These are phyloP conservation scores for Drosophila cyrtoloma DNA, from an alignment of 2,888 invertebrate species.

Conservation along the genomic window DNA sequence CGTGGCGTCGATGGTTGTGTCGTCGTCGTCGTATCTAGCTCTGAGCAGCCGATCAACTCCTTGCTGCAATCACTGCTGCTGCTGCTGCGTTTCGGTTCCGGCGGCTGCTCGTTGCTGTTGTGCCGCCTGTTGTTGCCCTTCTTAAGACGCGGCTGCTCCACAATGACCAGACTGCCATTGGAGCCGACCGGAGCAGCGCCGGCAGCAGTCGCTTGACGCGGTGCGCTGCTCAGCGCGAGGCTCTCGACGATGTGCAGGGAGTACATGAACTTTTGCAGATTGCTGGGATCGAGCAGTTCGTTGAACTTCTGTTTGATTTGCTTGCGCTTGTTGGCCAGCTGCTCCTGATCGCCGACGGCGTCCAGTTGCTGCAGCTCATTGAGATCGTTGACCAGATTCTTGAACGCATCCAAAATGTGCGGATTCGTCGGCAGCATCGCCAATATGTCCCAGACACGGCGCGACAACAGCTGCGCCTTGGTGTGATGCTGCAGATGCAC, in stretches of 20 bases:
- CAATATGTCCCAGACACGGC: slow-evolving; percentile 97
- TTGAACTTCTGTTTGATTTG: slow-evolving; percentile 86
- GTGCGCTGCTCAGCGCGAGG: slow-evolving; percentile 85
- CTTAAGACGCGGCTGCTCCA: slow-evolving; percentile 66
- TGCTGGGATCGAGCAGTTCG: slow-evolving; percentile 93
- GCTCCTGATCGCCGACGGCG: slow-evolving; percentile 64
- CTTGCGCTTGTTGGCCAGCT: slow-evolving; percentile 81
- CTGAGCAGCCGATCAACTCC: slow-evolving; percentile 41
- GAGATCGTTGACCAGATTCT: slow-evolving; percentile 87
- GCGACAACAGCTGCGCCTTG: slow-evolving; percentile 94
- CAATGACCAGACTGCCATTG: slow-evolving; percentile 65
- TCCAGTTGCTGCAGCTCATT: slow-evolving; percentile 74
- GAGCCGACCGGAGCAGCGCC: slow-evolving; percentile 34
- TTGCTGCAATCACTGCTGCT: slow-evolving; percentile 56
- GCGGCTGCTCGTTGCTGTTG: slow-evolving; percentile 70
- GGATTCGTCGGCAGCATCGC: slow-evolving; percentile 96
- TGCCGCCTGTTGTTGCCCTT: slow-evolving; percentile 66
- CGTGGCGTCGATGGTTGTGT: slow-evolving; percentile 45
- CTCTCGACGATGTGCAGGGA: slow-evolving; percentile 96
- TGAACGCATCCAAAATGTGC: slow-evolving; percentile 91
- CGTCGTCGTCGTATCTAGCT: slow-evolving; percentile 49
- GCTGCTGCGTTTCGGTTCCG: slow-evolving; percentile 62
- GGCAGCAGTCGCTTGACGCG: slow-evolving; percentile 45
- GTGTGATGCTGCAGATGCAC: slow-evolving; percentile 89
- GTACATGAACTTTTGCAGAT: slow-evolving; percentile 97